Evolutionary conservation across 2,888 invertebrate species (phyloP).

Genomic region (Tipula lateralis): DNA sequence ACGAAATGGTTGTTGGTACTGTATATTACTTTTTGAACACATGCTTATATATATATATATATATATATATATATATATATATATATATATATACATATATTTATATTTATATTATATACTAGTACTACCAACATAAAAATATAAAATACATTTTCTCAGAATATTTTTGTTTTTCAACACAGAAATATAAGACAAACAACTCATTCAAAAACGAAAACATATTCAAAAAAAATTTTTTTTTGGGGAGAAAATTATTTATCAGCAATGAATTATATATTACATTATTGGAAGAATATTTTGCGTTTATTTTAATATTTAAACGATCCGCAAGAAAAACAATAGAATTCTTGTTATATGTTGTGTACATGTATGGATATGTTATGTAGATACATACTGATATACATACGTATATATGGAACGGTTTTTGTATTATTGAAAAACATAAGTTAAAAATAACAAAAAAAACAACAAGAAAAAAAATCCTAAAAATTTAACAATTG

Average conservation of each 20-base stretch:
- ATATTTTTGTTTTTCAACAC: not conserved
- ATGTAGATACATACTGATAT: not conserved
- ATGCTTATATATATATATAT: not conserved
- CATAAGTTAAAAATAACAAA: not conserved
- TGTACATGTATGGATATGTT: not conserved
- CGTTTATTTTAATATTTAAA: constrained; percentile 24
- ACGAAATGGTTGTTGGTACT: not conserved
- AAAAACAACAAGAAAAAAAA: not conserved
- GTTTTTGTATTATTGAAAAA: not conserved
- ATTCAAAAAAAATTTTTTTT: not conserved
- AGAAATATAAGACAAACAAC: not conserved
- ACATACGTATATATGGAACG: not conserved
- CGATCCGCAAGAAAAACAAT: constrained; percentile 9
- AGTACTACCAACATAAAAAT: not conserved
- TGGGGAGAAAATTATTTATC: not conserved
- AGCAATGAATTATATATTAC: not conserved
- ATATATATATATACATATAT: not conserved
- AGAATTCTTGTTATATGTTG: not conserved
- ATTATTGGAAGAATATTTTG: not conserved
- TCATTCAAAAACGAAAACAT: not conserved
- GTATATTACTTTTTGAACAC: not conserved
- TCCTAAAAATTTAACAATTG: not conserved
- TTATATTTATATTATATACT: too few species aligned
- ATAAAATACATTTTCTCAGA: not conserved
- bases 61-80: not conserved